Conservation (phyloP, 2,888 invertebrate species). For the Napeogenes sylphis region DNA sequence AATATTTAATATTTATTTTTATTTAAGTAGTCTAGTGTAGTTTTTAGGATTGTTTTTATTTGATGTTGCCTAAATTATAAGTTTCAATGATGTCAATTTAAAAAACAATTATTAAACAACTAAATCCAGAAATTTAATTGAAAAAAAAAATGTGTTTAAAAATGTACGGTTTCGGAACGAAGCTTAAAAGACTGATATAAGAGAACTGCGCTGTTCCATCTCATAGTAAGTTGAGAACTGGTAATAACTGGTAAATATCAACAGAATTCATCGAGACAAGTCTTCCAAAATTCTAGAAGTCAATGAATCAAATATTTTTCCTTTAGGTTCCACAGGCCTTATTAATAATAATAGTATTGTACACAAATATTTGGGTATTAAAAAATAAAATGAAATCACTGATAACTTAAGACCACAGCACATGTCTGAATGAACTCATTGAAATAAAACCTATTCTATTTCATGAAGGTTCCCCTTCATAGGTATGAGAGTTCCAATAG, state of each 20-base stretch:
- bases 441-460: no score
- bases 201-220: conserved; percentile 25
- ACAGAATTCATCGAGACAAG: conserved; percentile 40
- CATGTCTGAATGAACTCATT: no score
- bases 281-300: conserved; percentile 43
- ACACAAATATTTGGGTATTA: no score
- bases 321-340: no score
- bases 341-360: no score
- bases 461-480: no score
- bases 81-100: conserved; percentile 22
- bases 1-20: conserved; percentile 20
- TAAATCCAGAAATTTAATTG: not conserved
- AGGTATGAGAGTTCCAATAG: no score
- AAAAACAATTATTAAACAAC: not conserved
- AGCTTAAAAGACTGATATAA: conserved; percentile 46
- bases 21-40: conserved; percentile 13
- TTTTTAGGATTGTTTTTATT: conserved; percentile 9
- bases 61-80: conserved; percentile 11
- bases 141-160: conserved; percentile 16
- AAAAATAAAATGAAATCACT: no score
- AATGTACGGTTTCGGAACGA: conserved; percentile 25
- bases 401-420: no score
- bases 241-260: conserved; percentile 28
- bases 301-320: no score
- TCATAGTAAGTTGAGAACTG: conserved; percentile 22